These are phyloP conservation scores for Drosophila longiperda DNA, from an alignment of 2,888 invertebrate species.

Conservation along the genomic window DNA sequence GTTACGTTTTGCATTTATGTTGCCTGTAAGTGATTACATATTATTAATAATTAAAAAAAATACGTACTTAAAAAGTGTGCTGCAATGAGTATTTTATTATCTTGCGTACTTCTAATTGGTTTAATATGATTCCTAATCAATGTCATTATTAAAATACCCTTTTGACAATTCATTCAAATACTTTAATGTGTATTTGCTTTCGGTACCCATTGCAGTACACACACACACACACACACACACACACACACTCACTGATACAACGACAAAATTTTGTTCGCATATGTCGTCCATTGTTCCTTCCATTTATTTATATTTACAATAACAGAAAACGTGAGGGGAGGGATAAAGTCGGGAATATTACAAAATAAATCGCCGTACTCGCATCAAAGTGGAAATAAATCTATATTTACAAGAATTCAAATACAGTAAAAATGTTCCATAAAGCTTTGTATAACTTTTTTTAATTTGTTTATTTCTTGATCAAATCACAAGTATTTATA, in stretches of 20 bases:
- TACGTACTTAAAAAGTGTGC: neutral
- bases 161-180: neutral
- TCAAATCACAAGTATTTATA: slow-evolving; percentile 34
- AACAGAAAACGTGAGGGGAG: neutral
- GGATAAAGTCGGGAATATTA: slow-evolving; percentile 7
- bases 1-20: slow-evolving; percentile 74
- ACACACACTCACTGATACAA: slow-evolving; percentile 37
- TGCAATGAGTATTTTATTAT: slow-evolving; percentile 14
- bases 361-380: slow-evolving; percentile 58
- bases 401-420: slow-evolving; percentile 54
- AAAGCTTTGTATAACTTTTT: slow-evolving; percentile 31
- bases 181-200: slow-evolving; percentile 4
- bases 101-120: neutral
- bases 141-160: neutral
- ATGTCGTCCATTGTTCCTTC: slow-evolving; percentile 83
- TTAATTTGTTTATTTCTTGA: slow-evolving; percentile 58
- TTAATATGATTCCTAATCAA: neutral
- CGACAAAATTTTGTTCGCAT: slow-evolving; percentile 59
- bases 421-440: slow-evolving; percentile 12
- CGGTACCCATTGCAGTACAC: slow-evolving; percentile 10
- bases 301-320: slow-evolving; percentile 46
- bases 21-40: slow-evolving; percentile 46
- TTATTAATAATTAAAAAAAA: slow-evolving; percentile 33
- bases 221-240: slow-evolving; percentile 17
- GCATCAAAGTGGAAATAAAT: slow-evolving; percentile 52